Conservation (phyloP, 2,113 vertebrate genomes). For the Festucalex cinctus region DNA sequence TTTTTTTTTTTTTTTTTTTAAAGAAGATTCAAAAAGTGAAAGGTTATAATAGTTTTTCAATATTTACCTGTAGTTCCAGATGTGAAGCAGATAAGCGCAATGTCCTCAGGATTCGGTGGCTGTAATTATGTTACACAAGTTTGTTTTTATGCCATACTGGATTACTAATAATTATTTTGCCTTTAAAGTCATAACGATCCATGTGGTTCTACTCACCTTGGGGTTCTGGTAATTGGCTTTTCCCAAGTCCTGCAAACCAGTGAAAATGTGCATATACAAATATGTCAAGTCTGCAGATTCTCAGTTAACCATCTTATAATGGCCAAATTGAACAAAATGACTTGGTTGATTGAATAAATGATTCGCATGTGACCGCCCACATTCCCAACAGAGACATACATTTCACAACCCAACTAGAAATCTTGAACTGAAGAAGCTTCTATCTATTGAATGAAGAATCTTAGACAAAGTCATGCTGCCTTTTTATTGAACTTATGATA, state of each 20-base stretch:
- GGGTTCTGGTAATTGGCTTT: conserved; percentile 75
- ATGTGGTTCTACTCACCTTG: conserved; percentile 68
- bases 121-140: conserved; percentile 49
- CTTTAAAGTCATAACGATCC: neutral
- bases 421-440: too few relatives aligned
- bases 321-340: neutral
- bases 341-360: neutral
- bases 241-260: conserved; percentile 76
- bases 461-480: neutral
- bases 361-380: neutral
- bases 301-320: neutral
- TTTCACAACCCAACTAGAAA: neutral
- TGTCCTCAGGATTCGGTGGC: conserved; percentile 71
- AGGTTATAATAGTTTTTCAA: neutral
- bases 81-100: conserved; percentile 78
- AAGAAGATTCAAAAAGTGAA: neutral
- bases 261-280: neutral
- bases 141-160: neutral
- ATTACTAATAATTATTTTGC: neutral
- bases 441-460: too few relatives aligned
- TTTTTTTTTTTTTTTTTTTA: too few relatives aligned
- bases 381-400: neutral
- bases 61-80: conserved; percentile 77
- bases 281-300: neutral
- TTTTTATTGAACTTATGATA: neutral